phyloP scores from a whole-genome alignment of 2,113 vertebrate species.

The Calyptommatus sinebrachiatus region DNA sequence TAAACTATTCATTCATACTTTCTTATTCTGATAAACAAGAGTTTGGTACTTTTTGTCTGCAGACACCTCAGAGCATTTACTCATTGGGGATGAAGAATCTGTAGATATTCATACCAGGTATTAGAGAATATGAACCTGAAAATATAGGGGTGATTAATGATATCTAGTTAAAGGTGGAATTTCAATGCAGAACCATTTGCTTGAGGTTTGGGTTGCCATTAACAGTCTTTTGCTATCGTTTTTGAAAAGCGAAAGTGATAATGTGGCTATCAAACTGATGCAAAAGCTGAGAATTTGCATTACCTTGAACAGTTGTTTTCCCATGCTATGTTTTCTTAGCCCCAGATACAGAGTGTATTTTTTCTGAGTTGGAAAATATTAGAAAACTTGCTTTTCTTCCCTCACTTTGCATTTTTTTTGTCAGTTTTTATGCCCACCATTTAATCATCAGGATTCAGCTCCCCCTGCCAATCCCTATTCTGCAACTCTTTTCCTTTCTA shows the following conservation, averaged over 20 bases:
- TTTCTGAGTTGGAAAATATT: constrained; percentile 79
- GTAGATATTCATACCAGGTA: constrained; percentile 71
- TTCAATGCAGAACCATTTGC: constrained; percentile 61
- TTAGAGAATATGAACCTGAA: constrained; percentile 57
- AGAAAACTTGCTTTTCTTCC: constrained; percentile 79
- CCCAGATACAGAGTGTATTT: constrained; percentile 72
- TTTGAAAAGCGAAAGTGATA: constrained; percentile 62
- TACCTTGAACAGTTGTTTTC: constrained; percentile 71
- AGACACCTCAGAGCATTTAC: constrained; percentile 69
- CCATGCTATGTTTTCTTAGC: constrained; percentile 69
- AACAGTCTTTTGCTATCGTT: constrained; percentile 3
- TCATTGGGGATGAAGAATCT: constrained; percentile 59
- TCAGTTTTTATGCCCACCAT: constrained; percentile 41
- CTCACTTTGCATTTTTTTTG: constrained; percentile 63
- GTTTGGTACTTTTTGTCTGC: constrained; percentile 72
- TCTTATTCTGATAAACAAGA: constrained; percentile 55
- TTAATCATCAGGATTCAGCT: constrained; percentile 69
- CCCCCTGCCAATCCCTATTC: constrained; percentile 39
- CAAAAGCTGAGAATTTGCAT: constrained; percentile 48
- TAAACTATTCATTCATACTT: too few relatives aligned
- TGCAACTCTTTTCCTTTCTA: constrained; percentile 44
- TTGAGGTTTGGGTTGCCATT: constrained; percentile 38
- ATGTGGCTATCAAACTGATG: constrained; percentile 50
- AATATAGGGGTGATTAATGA: constrained; percentile 50
- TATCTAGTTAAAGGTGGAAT: constrained; percentile 66